Percentiles rank a stretch among this genome's conserved stretches.
Evolutionary conservation across 1,140 invertebrate species (phyloP).

Genomic region (Diorhabda sublineata): DNA sequence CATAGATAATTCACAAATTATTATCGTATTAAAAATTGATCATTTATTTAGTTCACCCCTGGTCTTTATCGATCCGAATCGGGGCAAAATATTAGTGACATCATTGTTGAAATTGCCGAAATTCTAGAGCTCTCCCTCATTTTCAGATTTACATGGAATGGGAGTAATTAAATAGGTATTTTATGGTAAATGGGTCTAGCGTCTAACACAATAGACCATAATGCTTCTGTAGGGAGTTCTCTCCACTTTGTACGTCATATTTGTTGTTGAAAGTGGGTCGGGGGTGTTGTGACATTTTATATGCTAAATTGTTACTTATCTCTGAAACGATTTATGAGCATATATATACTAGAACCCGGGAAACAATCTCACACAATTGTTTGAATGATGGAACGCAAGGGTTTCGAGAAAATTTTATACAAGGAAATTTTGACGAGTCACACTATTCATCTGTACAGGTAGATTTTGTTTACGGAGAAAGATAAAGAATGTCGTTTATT

Average conservation of each 20-base stretch:
- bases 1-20: too few relatives aligned
- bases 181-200: slow-evolving; percentile 29
- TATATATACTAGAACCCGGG: background rate
- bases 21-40: too few relatives aligned
- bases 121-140: slow-evolving; percentile 30
- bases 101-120: slow-evolving; percentile 25
- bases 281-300: background rate
- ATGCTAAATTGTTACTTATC: background rate
- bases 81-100: slow-evolving; percentile 7
- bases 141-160: slow-evolving; percentile 27
- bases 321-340: background rate
- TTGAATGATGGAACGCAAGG: too few relatives aligned
- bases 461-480: too few relatives aligned
- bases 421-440: too few relatives aligned
- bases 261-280: background rate
- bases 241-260: background rate
- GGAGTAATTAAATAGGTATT: slow-evolving; percentile 32
- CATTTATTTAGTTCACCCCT: too few relatives aligned
- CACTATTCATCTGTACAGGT: too few relatives aligned
- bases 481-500: too few relatives aligned
- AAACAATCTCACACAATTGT: too few relatives aligned
- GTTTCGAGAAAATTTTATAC: too few relatives aligned
- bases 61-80: background rate
- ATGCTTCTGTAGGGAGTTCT: slow-evolving; percentile 6
- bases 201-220: slow-evolving; percentile 29